Conservation (phyloP, 2,888 invertebrate species). For the Coecobrya sp. region DNA sequence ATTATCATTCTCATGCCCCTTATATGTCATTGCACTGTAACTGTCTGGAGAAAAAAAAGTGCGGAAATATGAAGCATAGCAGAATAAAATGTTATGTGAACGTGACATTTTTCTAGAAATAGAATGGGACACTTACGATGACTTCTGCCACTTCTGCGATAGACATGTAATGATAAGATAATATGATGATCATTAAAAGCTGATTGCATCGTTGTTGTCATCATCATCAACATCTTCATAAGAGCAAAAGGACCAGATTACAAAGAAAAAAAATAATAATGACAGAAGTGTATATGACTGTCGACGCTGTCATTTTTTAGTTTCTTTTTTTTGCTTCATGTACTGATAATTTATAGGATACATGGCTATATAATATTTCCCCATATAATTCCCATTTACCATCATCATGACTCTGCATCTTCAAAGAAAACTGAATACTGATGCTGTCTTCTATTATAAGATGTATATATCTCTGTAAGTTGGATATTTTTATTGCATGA, state of each 20-base stretch:
- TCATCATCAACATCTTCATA: neutral
- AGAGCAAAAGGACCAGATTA: neutral
- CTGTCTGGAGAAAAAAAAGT: neutral
- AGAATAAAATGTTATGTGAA: neutral
- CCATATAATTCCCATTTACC: too few relatives aligned
- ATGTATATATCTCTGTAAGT: neutral
- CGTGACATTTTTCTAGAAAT: conserved; percentile 19
- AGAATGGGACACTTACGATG: neutral
- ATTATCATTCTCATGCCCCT: neutral
- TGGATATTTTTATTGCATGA: neutral
- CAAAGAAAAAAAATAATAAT: conserved; percentile 24
- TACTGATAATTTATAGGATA: neutral
- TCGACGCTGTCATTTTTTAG: neutral
- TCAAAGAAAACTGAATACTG: neutral
- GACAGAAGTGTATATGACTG: neutral
- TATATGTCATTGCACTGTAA: neutral
- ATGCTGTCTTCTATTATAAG: neutral
- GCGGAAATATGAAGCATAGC: neutral
- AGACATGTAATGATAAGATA: conserved; percentile 23
- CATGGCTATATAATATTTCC: neutral
- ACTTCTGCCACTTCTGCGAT: neutral
- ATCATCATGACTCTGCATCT: neutral
- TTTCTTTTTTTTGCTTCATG: neutral
- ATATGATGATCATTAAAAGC: conserved; percentile 49
- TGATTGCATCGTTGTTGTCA: conserved; percentile 27